These are phyloP conservation scores for Gracilinanus agilis DNA, from an alignment of 2,113 vertebrate species.

Conservation along the genomic window DNA sequence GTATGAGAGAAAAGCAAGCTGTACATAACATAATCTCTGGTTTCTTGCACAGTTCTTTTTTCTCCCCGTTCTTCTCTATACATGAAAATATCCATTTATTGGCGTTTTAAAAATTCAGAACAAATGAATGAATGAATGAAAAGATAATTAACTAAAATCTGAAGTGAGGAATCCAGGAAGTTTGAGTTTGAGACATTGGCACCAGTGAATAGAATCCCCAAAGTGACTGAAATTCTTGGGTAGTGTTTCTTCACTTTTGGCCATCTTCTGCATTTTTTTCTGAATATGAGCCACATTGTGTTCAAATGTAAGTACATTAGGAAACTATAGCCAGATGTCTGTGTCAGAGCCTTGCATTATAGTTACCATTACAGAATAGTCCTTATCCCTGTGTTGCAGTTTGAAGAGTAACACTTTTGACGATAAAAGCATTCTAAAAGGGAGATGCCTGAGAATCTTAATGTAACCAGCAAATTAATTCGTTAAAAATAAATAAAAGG, in stretches of 20 bases:
- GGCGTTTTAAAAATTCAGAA: not conserved
- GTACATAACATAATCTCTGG: not conserved
- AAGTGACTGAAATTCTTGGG: not conserved
- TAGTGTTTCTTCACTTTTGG: not conserved
- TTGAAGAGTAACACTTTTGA: not conserved
- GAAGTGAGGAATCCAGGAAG: not conserved
- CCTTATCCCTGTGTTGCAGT: not conserved
- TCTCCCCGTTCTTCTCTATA: not conserved
- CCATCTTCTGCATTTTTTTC: not conserved
- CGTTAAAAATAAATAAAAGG: no score
- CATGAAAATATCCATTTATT: not conserved
- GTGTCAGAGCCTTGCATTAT: not conserved
- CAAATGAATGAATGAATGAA: not conserved
- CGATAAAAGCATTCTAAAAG: accelerated
- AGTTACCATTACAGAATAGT: not conserved
- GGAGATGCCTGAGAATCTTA: no score
- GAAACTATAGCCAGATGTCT: not conserved
- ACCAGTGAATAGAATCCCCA: not conserved
- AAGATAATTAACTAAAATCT: not conserved
- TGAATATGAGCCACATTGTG: not conserved
- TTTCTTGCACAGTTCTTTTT: not conserved
- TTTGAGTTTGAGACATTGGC: not conserved
- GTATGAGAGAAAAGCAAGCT: not conserved
- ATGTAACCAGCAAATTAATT: no score
- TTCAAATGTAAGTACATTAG: not conserved